Evolutionary conservation across 2,888 invertebrate species (phyloP).

Genomic region (Drosophila cracens): DNA sequence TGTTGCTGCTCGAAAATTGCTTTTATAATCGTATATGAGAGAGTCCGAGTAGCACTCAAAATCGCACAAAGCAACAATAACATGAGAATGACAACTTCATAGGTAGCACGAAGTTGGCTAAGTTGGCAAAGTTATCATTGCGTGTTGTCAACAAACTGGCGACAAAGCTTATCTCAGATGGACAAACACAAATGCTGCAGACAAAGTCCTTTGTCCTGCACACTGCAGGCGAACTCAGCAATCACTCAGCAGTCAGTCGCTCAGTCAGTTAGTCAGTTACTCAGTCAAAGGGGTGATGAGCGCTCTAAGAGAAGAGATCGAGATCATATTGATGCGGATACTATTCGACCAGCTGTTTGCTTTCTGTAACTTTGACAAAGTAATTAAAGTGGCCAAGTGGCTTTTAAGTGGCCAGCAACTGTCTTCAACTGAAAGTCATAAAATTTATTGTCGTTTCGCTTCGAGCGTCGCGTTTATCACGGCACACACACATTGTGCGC

Average conservation of each 20-base stretch:
- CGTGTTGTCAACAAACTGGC: conserved; percentile 78
- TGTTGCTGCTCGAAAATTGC: conserved; percentile 55
- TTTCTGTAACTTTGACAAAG: conserved; percentile 25
- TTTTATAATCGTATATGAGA: conserved; percentile 44
- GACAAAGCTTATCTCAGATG: conserved; percentile 78
- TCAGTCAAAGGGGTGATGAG: conserved; percentile 28
- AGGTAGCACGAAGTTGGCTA: conserved; percentile 43
- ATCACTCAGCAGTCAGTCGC: conserved; percentile 25
- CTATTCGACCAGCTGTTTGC: conserved; percentile 68
- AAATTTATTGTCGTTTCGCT: conserved; percentile 80
- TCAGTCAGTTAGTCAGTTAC: conserved; percentile 26
- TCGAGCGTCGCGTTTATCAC: conserved; percentile 71
- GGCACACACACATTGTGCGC: conserved; percentile 43
- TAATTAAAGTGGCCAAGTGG: conserved; percentile 69
- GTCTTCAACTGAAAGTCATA: conserved; percentile 78
- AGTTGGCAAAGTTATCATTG: conserved; percentile 67
- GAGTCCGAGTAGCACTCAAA: conserved; percentile 47
- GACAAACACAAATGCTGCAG: conserved; percentile 69
- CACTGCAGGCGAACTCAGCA: conserved; percentile 15
- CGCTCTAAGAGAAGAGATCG: conserved; percentile 9
- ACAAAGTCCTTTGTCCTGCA: conserved; percentile 6
- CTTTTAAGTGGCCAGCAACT: conserved; percentile 50
- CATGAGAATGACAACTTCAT: conserved; percentile 49
- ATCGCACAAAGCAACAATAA: conserved; percentile 49
- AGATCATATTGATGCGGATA: conserved; percentile 45